Evolutionary conservation across 1,140 invertebrate genomes (phyloP).

Genomic region (Pinna nobilis): DNA sequence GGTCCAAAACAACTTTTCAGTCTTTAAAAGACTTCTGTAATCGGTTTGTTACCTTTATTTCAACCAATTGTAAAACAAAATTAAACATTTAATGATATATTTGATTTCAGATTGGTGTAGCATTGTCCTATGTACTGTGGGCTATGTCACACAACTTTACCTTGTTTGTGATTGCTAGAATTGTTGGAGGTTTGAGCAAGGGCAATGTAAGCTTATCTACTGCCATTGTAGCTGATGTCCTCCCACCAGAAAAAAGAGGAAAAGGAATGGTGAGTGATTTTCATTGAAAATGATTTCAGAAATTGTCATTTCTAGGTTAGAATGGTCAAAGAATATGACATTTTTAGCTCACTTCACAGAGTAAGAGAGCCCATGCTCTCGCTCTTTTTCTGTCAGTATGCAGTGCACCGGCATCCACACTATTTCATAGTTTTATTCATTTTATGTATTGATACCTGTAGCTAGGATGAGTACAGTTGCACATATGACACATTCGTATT

Average conservation of each 20-base stretch:
- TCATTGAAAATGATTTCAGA: not conserved
- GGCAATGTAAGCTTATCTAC: constrained; percentile 97
- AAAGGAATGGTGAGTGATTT: constrained; percentile 91
- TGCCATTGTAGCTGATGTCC: constrained; percentile 96
- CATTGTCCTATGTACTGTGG: constrained; percentile 92
- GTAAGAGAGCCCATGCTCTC: too few species aligned
- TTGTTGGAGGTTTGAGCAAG: constrained; percentile 96
- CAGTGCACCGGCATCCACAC: too few species aligned
- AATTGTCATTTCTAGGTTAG: not conserved
- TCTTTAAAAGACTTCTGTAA: too few species aligned
- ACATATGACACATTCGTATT: too few species aligned
- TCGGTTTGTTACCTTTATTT: too few species aligned
- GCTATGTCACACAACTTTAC: constrained; percentile 90
- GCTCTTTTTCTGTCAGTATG: too few species aligned
- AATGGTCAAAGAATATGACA: not conserved
- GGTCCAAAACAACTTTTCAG: too few species aligned
- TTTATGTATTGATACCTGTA: too few species aligned
- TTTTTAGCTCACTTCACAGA: too few species aligned
- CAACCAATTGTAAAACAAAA: not conserved
- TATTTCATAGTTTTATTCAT: too few species aligned
- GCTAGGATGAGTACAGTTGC: too few species aligned
- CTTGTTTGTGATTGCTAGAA: constrained; percentile 93
- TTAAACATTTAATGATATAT: not conserved
- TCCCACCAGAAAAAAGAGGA: constrained; percentile 85
- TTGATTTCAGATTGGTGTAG: constrained; percentile 84